These are phyloP conservation scores for Xanthia togata DNA, from an alignment of 2,888 invertebrate species.

Conservation along the genomic window DNA sequence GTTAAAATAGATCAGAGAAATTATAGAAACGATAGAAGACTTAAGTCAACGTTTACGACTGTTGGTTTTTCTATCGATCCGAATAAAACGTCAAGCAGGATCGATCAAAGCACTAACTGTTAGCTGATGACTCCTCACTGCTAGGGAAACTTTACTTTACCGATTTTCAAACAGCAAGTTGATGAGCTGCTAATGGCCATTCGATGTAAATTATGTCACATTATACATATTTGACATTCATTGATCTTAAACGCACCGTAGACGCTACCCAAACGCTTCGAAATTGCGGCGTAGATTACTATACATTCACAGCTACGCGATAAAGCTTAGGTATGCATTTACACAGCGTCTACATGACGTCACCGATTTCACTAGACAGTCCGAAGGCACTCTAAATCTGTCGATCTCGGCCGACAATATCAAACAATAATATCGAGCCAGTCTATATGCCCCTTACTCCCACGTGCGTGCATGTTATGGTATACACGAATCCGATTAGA, in stretches of 20 bases:
- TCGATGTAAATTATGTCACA: background rate
- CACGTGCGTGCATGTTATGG: constrained; percentile 60
- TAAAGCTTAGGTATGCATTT: background rate
- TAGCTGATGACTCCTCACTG: background rate
- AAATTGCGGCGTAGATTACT: background rate
- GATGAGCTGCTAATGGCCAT: background rate
- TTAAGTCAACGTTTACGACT: background rate
- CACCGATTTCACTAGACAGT: constrained; percentile 1
- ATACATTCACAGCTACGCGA: background rate
- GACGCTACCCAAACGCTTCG: background rate
- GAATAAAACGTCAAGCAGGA: background rate
- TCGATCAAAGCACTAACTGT: background rate
- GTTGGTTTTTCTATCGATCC: background rate
- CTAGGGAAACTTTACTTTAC: background rate
- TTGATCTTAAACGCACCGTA: background rate
- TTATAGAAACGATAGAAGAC: background rate
- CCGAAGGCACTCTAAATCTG: constrained; percentile 17
- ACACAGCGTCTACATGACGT: constrained; percentile 2
- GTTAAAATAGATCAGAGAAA: background rate
- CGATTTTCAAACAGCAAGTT: background rate
- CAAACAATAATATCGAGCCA: constrained; percentile 41
- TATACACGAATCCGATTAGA: constrained; percentile 65
- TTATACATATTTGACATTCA: background rate
- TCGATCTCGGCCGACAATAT: constrained; percentile 19
- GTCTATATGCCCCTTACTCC: constrained; percentile 46